phyloP scores from a whole-genome alignment of 1,140 invertebrate genomes.

The Heliconius congener region DNA sequence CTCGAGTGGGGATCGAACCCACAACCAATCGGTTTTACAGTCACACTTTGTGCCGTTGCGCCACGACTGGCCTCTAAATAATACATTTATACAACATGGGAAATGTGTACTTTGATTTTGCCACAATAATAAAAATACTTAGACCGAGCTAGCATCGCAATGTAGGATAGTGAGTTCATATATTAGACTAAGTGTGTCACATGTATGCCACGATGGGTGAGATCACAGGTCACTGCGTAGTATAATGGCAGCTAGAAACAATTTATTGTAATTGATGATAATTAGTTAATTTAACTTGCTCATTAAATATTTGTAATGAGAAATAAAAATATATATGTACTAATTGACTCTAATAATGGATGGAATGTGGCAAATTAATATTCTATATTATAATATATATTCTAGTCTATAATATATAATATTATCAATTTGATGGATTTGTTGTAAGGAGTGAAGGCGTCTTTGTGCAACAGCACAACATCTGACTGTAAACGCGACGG shows the following conservation, averaged over 20 bases:
- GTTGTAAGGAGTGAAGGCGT: too few species aligned
- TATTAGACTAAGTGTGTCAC: conserved; percentile 8
- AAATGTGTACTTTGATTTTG: too few species aligned
- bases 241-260: neutral
- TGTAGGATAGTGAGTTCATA: neutral
- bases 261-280: conserved; percentile 6
- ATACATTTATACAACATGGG: too few species aligned
- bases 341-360: neutral
- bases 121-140: neutral
- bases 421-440: too few species aligned
- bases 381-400: too few species aligned
- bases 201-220: neutral
- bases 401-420: too few species aligned
- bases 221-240: conserved; percentile 3
- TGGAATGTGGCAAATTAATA: neutral
- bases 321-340: neutral
- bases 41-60: too few species aligned
- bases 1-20: too few species aligned
- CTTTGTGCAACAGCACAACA: too few species aligned
- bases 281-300: conserved; percentile 5
- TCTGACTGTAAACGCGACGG: too few species aligned
- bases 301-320: neutral
- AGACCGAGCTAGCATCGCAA: neutral
- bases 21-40: too few species aligned
- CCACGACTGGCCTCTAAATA: too few species aligned